Percentiles rank a stretch among this genome's conserved stretches.
These are phyloP conservation scores for Anableps anableps DNA, from an alignment of 2,797 vertebrate genomes.

Conservation along the genomic window DNA sequence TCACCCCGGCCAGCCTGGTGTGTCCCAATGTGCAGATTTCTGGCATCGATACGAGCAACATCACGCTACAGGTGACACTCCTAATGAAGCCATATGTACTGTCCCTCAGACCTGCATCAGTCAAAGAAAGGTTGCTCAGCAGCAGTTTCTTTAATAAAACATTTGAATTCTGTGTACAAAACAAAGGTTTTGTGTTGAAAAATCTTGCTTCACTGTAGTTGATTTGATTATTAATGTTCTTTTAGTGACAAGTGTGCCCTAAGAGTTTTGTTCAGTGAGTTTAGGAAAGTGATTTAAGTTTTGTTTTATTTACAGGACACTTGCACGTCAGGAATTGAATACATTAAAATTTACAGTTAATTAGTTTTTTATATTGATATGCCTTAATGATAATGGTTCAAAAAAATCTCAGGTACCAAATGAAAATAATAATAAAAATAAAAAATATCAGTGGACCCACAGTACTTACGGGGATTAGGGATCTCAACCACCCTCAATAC, in stretches of 20 bases:
- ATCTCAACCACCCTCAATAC: no score
- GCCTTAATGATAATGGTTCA: neutral
- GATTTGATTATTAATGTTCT: neutral
- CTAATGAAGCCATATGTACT: neutral
- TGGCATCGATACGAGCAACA: constrained; percentile 92
- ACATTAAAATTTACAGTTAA: neutral
- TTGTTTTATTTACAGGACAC: neutral
- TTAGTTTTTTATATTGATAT: neutral
- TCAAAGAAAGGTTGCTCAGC: neutral
- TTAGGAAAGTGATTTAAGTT: constrained; percentile 19
- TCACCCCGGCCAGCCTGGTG: constrained; percentile 90
- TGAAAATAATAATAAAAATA: neutral
- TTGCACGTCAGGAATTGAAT: neutral
- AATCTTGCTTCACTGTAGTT: neutral
- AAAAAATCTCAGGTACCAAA: neutral
- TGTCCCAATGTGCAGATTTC: constrained; percentile 98
- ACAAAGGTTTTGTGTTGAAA: neutral
- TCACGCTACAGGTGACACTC: constrained; percentile 90
- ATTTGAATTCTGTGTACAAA: neutral
- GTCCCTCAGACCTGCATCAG: neutral
- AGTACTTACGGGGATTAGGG: neutral
- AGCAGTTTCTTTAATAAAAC: neutral
- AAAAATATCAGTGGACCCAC: neutral
- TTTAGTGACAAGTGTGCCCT: neutral
- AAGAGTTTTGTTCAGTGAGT: constrained; percentile 18